Conservation (phyloP, 2,888 invertebrate genomes). For the Sinodicranocentrus sp. region DNA sequence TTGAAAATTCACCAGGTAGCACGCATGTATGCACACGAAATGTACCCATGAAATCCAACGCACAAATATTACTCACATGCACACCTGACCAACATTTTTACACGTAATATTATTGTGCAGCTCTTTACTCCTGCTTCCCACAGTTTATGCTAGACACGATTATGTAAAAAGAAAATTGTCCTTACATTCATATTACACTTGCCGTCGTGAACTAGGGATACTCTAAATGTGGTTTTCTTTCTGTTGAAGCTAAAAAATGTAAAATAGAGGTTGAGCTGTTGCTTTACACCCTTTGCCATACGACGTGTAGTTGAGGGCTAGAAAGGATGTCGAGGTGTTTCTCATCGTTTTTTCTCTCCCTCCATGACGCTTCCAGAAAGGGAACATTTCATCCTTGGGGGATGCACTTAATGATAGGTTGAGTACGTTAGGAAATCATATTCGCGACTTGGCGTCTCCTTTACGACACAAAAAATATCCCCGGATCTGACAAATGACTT, state of each 20-base stretch:
- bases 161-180: too few relatives aligned
- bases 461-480: background rate
- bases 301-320: background rate
- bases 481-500: background rate
- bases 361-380: background rate
- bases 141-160: too few relatives aligned
- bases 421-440: background rate
- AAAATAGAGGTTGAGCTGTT: background rate
- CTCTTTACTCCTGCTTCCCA: too few relatives aligned
- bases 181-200: background rate
- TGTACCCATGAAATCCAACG: constrained; percentile 33
- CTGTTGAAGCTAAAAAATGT: background rate
- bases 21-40: constrained; percentile 53
- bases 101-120: too few relatives aligned
- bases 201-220: background rate
- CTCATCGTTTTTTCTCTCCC: background rate
- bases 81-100: too few relatives aligned
- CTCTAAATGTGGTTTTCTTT: background rate
- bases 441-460: background rate
- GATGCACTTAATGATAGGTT: background rate
- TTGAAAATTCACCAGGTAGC: constrained; percentile 39
- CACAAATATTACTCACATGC: background rate
- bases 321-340: constrained; percentile 12
- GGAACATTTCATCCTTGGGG: background rate
- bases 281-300: background rate